Percentiles rank a stretch among this genome's conserved stretches.
These are phyloP conservation scores for Acrocephalus kingi DNA, from an alignment of 2,113 vertebrate species.

Conservation along the genomic window DNA sequence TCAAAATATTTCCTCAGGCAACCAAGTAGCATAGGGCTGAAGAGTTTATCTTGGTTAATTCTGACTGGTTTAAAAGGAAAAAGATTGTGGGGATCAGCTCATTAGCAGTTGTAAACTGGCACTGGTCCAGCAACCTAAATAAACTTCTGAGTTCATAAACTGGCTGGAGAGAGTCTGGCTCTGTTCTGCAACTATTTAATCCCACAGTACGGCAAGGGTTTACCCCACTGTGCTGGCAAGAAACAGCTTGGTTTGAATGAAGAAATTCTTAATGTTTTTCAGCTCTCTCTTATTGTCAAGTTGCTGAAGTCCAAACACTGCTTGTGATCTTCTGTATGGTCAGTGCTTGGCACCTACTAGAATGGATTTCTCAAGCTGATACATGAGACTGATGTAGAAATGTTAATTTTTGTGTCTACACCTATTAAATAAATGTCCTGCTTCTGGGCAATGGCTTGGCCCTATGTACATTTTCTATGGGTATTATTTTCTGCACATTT, in stretches of 20 bases:
- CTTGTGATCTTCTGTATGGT: neutral
- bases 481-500: neutral
- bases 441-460: neutral
- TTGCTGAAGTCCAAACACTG: neutral
- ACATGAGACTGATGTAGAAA: neutral
- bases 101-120: neutral
- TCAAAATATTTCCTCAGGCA: neutral
- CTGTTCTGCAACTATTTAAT: neutral
- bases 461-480: neutral
- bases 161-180: neutral
- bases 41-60: conserved; percentile 5
- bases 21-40: neutral
- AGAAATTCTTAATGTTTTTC: neutral
- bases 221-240: neutral
- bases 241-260: neutral
- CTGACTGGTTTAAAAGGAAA: neutral
- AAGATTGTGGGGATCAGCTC: neutral
- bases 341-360: neutral
- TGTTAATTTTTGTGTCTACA: neutral
- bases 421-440: neutral
- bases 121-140: neutral
- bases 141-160: neutral
- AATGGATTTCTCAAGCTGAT: neutral
- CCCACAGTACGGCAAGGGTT: neutral
- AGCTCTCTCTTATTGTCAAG: neutral